Evolutionary conservation across 2,797 vertebrate genomes (phyloP).

Genomic region (Ispidina lecontei): DNA sequence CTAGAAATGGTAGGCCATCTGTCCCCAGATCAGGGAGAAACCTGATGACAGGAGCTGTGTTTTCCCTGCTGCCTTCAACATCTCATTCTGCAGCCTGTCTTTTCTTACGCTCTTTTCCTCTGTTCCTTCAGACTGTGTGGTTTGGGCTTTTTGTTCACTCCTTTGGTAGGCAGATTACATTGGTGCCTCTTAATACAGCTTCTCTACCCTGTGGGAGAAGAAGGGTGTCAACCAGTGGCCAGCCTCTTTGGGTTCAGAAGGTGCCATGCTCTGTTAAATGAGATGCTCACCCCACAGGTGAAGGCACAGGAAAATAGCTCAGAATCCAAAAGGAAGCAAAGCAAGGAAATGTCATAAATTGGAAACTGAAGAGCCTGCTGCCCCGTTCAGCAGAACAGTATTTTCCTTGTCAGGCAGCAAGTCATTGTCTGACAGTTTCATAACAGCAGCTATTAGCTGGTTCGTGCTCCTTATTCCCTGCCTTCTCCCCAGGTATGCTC

Average conservation of each 20-base stretch:
- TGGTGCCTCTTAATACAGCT: neutral
- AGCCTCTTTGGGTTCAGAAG: neutral
- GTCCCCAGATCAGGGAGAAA: constrained; percentile 29
- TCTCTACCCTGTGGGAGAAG: neutral
- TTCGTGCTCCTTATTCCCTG: neutral
- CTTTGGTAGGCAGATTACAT: neutral
- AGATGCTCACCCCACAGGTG: neutral
- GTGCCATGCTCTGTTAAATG: neutral
- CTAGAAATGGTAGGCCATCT: neutral
- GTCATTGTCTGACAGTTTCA: neutral
- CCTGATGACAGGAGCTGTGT: neutral
- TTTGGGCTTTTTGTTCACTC: neutral
- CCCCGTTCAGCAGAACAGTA: neutral
- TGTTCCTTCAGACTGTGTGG: neutral
- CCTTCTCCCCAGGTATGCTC: neutral
- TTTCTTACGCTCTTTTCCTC: neutral
- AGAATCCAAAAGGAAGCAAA: neutral
- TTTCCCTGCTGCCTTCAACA: neutral
- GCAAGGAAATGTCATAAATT: neutral
- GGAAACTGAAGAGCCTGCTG: neutral
- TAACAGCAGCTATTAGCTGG: constrained; percentile 2
- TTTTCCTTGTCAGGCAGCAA: neutral
- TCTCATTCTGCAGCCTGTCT: constrained; percentile 4
- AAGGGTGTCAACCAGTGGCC: neutral
- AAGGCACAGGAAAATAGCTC: neutral